These are phyloP conservation scores for Homalodisca vitripennis DNA, from an alignment of 1,140 invertebrate genomes.

Conservation along the genomic window DNA sequence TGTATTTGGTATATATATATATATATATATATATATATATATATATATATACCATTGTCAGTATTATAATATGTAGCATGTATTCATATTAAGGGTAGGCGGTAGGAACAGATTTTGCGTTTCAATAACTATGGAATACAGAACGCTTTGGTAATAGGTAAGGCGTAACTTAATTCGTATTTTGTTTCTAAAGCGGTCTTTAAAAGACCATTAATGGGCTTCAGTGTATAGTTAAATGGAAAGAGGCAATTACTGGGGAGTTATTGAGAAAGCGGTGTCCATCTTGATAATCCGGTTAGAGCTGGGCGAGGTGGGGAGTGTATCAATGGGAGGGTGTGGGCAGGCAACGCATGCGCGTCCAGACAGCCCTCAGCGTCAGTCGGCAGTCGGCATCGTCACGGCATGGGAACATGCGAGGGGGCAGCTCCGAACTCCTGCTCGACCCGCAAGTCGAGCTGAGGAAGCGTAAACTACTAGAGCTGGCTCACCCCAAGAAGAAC, in stretches of 20 bases:
- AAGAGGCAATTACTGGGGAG: constrained; percentile 20
- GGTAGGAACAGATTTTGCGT: too few species aligned
- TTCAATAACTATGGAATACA: too few species aligned
- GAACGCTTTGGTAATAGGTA: too few species aligned
- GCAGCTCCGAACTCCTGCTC: constrained; percentile 81
- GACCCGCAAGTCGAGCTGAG: constrained; percentile 68
- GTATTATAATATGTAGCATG: too few species aligned
- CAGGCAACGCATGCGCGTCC: constrained; percentile 48
- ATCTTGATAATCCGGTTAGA: constrained; percentile 28
- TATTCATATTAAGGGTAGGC: too few species aligned
- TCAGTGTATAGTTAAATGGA: neutral
- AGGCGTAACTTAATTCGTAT: too few species aligned
- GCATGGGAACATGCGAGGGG: constrained; percentile 63
- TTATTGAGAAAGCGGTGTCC: constrained; percentile 25
- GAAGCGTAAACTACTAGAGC: constrained; percentile 66
- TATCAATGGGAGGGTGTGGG: constrained; percentile 33
- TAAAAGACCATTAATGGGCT: constrained; percentile 6
- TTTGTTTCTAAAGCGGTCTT: too few species aligned
- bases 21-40: too few species aligned
- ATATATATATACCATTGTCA: too few species aligned
- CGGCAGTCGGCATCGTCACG: constrained; percentile 38
- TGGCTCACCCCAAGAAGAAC: constrained; percentile 51
- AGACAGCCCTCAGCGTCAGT: constrained; percentile 48
- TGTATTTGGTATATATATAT: too few species aligned
- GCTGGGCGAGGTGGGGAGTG: constrained; percentile 48